Evolutionary conservation across 2,113 vertebrate species (phyloP).

Genomic region (Anoura caudifer): DNA sequence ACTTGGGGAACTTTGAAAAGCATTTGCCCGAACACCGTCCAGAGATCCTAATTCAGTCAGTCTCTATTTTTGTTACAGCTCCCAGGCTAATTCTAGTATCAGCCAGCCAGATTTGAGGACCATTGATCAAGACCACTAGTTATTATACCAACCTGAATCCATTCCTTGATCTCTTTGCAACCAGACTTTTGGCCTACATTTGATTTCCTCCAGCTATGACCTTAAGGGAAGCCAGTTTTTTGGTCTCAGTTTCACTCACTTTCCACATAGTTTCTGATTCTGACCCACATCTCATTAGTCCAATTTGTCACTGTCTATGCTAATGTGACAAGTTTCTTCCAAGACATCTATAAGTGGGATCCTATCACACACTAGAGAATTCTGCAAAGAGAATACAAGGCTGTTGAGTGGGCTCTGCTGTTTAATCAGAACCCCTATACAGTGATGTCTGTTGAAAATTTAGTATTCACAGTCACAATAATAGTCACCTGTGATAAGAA

Average conservation of each 20-base stretch:
- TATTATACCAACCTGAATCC: not conserved
- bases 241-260: not conserved
- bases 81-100: not conserved
- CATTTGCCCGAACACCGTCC: not conserved
- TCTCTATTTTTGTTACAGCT: not conserved
- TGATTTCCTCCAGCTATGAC: not conserved
- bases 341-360: not conserved
- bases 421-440: not conserved
- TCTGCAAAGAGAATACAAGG: not conserved
- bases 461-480: not conserved
- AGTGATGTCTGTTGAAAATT: not conserved
- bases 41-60: not conserved
- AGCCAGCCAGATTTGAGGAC: not conserved
- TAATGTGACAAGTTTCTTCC: not conserved
- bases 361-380: not conserved
- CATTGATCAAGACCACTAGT: not conserved
- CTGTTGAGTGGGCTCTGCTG: not conserved
- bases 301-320: not conserved
- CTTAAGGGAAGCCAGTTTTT: not conserved
- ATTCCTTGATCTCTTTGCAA: not conserved
- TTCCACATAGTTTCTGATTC: not conserved
- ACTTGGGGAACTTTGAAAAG: not conserved
- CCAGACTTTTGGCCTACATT: not conserved
- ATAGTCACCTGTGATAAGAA: not conserved
- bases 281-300: not conserved